Evolutionary conservation across 2,113 vertebrate genomes (phyloP), one percentile per base, ranked within the genome.

Genomic region (Genyomyrus donnyi): DNA sequence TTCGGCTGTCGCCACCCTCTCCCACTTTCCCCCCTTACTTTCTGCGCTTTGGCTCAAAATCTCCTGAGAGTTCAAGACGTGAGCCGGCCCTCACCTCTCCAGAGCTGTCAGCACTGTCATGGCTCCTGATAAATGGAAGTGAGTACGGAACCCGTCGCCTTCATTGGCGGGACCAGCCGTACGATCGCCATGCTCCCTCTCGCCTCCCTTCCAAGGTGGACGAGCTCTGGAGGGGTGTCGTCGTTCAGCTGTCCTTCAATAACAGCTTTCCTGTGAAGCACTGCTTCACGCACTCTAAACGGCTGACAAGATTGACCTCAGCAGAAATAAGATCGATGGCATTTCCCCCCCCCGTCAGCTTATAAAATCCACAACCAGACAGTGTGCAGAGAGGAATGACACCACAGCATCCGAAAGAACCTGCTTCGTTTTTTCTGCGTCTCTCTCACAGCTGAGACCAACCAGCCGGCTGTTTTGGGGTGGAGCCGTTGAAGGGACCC

Each of bases 251-350:
- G 91, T 90, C 93, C 90, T 88, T 89, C 92, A 94, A 90, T 90
- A 94, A 89, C 90, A 53, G 91, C 91, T 89, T 90, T 90, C 88
- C 92, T 91, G 92, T 91, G 92, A 92, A 93, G 90, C 91, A 88
- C 89, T 3, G 10, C 93, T 93, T 93, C 93, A 93, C 92, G 92
- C 93, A 94, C 94, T 94, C 93, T 94, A 92, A 93, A 90, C 27
- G 52, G 88, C 85, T 83, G 92, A 93, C 94, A 95, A 95, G 93
- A 94, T 93, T 93, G 93, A 17, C 56, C 24, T n/a, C 92, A 93
- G 93, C 91, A 92, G 92, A 87, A 85, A 94, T 94, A 92, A 84
- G 42, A 46, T 48, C 83, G 48, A 85, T 46, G 42, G 21, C 42
- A 7, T 48, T 84, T 1, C 9, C 62, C 62, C 58, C 39, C 83